These are phyloP conservation scores for Harpalus rufipes DNA, from an alignment of 2,888 invertebrate species.

Conservation along the genomic window DNA sequence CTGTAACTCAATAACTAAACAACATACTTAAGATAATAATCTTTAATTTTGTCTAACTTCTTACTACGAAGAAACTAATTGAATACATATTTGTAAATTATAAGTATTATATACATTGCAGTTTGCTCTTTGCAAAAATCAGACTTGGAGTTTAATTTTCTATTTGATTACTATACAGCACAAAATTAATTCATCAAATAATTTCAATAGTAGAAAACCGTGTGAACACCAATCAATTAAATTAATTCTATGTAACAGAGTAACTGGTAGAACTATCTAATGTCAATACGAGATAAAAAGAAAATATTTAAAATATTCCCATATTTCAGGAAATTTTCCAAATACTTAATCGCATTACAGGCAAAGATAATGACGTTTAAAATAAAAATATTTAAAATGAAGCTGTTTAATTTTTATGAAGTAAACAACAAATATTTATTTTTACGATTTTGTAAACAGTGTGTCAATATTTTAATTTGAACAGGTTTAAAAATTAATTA, in stretches of 20 bases:
- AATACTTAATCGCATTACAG: too few species aligned
- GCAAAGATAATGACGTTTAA: not conserved
- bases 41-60: too few species aligned
- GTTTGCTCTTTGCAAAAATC: not conserved
- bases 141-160: not conserved
- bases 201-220: slow-evolving; percentile 2
- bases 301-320: slow-evolving; percentile 15
- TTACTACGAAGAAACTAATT: too few species aligned
- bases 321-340: too few species aligned
- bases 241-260: slow-evolving; percentile 24
- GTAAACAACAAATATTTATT: slow-evolving; percentile 45
- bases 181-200: slow-evolving; percentile 8
- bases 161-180: not conserved
- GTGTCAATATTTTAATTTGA: slow-evolving; percentile 40
- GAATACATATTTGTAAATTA: not conserved
- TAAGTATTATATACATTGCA: not conserved
- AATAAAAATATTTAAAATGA: slow-evolving; percentile 30
- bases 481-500: slow-evolving; percentile 21
- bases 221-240: slow-evolving; percentile 14
- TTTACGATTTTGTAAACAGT: slow-evolving; percentile 19
- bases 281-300: slow-evolving; percentile 39
- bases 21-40: too few species aligned
- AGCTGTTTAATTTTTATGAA: slow-evolving; percentile 20
- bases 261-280: slow-evolving; percentile 7
- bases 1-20: too few species aligned